These are phyloP conservation scores for Melanotaenia maccullochi DNA, from an alignment of 2,797 vertebrate genomes.

Conservation along the genomic window DNA sequence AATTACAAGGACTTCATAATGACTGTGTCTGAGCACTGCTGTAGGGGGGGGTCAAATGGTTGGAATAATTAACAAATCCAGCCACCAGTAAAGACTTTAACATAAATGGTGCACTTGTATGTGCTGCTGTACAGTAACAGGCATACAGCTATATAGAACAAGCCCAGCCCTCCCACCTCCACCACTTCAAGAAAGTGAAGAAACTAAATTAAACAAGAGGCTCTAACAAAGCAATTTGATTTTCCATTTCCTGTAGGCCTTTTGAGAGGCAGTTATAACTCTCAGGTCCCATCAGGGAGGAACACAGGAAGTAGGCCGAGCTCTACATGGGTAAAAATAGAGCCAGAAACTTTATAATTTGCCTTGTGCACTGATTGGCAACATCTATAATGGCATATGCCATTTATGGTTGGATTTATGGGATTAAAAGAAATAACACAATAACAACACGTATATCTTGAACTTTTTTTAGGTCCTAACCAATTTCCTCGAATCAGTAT, in stretches of 20 bases:
- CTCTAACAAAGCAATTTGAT: slow-evolving; percentile 82
- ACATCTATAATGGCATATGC: slow-evolving; percentile 41
- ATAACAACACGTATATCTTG: no score
- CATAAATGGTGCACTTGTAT: slow-evolving; percentile 50
- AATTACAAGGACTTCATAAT: slow-evolving; percentile 78
- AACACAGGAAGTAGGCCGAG: slow-evolving; percentile 79
- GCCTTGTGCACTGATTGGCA: slow-evolving; percentile 50
- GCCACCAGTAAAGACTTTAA: slow-evolving; percentile 58
- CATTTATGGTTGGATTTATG: background rate
- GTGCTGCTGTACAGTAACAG: slow-evolving; percentile 29
- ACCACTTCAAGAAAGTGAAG: slow-evolving; percentile 24
- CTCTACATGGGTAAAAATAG: slow-evolving; percentile 83
- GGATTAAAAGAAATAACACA: background rate
- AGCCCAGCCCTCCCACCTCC: slow-evolving; percentile 25
- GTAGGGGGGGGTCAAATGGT: slow-evolving; percentile 67
- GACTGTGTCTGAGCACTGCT: slow-evolving; percentile 65
- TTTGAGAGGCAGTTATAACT: slow-evolving; percentile 78
- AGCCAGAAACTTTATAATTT: slow-evolving; percentile 67
- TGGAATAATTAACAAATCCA: slow-evolving; percentile 76
- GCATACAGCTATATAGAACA: slow-evolving; percentile 33
- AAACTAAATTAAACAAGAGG: slow-evolving; percentile 59
- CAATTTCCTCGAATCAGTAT: background rate
- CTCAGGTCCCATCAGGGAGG: slow-evolving; percentile 77
- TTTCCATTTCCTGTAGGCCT: slow-evolving; percentile 84
- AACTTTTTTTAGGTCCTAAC: background rate